Evolutionary conservation across 2,797 vertebrate genomes (phyloP).

Genomic region (Malurus leucopterus): DNA sequence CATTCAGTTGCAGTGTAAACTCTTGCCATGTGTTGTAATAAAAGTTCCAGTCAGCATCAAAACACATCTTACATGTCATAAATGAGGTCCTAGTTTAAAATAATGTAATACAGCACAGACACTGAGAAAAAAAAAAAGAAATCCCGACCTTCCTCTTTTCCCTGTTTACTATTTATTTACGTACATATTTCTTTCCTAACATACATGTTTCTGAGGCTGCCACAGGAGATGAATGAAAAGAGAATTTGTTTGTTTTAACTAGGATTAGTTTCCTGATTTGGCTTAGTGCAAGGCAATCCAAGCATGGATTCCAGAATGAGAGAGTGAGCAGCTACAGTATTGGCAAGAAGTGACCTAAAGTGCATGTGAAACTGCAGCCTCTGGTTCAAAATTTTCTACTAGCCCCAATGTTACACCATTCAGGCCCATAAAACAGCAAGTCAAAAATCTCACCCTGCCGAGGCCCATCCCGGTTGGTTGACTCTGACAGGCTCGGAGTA

Average conservation of each 20-base stretch:
- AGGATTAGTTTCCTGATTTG: background rate
- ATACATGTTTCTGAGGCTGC: background rate
- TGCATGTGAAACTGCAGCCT: background rate
- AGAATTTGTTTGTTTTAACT: background rate
- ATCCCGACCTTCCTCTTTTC: background rate
- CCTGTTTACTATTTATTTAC: background rate
- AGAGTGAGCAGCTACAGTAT: background rate
- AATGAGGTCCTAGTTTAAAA: background rate
- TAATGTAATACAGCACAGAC: background rate
- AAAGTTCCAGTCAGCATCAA: background rate
- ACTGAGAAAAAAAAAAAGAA: background rate
- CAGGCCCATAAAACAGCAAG: background rate
- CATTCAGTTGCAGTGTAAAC: background rate
- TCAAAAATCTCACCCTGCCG: conserved; percentile 77
- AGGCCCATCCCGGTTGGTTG: conserved; percentile 82
- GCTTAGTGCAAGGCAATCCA: background rate
- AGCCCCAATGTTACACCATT: background rate
- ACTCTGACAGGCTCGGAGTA: conserved; percentile 89
- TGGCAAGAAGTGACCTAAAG: background rate
- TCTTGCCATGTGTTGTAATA: background rate
- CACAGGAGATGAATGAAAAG: background rate
- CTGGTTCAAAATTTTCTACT: background rate
- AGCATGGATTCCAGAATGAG: background rate
- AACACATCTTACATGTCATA: background rate
- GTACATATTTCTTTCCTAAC: background rate